Conservation (phyloP, 2,888 invertebrate species). For the Tubulanus polymorphus region DNA sequence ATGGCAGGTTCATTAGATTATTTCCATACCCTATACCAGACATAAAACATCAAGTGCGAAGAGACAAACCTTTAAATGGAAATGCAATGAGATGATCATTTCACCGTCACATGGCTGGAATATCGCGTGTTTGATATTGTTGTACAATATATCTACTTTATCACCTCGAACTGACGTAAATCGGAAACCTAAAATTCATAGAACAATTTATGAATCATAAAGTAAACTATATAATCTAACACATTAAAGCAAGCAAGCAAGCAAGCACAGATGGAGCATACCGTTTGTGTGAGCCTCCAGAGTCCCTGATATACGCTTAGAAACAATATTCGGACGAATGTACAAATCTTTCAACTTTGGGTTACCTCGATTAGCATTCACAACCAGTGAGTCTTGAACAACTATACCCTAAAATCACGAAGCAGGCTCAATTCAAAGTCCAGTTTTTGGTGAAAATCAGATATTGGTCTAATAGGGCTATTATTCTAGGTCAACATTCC, state of each 20-base stretch:
- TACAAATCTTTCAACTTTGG: constrained; percentile 96
- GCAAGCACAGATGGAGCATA: too few relatives aligned
- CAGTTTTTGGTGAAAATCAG: too few relatives aligned
- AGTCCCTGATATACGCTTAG: constrained; percentile 68
- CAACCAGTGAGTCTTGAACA: constrained; percentile 91
- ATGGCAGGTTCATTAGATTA: too few relatives aligned
- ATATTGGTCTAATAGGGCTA: too few relatives aligned
- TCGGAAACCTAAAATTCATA: constrained; percentile 57
- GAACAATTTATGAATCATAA: neutral
- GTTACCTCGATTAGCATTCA: constrained; percentile 94
- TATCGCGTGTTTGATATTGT: constrained; percentile 98
- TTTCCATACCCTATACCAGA: too few relatives aligned
- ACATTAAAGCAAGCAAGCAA: too few relatives aligned
- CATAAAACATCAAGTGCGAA: too few relatives aligned
- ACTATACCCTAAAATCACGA: constrained; percentile 72
- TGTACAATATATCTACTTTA: constrained; percentile 98
- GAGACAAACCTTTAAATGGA: constrained; percentile 77
- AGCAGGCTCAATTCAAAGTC: too few relatives aligned
- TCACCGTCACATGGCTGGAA: constrained; percentile 99
- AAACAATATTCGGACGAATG: constrained; percentile 97
- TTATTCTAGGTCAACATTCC: too few relatives aligned
- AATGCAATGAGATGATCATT: constrained; percentile 98
- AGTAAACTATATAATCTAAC: neutral
- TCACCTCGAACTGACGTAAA: constrained; percentile 99
- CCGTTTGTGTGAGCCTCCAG: constrained; percentile 96